These are phyloP conservation scores for Drosophila kambysellisi DNA, from an alignment of 2,888 invertebrate species.

Conservation along the genomic window DNA sequence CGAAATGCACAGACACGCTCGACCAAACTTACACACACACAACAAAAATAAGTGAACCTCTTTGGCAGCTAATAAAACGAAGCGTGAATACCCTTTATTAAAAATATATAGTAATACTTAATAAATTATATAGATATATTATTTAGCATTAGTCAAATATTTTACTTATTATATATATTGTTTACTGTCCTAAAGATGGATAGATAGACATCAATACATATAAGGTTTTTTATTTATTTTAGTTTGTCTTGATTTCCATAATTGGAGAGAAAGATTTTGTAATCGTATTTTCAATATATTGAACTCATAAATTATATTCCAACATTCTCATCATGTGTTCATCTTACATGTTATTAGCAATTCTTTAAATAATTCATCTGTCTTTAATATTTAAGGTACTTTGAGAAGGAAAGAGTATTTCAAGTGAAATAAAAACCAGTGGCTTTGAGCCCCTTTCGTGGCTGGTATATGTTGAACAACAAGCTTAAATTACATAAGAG, in stretches of 20 bases:
- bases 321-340: no score
- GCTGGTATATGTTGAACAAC: slow-evolving; percentile 64
- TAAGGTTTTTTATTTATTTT: not conserved
- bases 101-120: not conserved
- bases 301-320: no score
- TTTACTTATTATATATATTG: no score
- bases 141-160: no score
- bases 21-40: slow-evolving; percentile 58
- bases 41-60: not conserved
- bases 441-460: slow-evolving; percentile 46
- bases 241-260: not conserved
- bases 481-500: slow-evolving; percentile 67
- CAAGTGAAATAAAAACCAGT: slow-evolving; percentile 43
- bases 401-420: slow-evolving; percentile 26
- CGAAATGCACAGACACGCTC: slow-evolving; percentile 73
- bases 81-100: slow-evolving; percentile 25
- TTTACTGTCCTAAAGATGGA: no score
- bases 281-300: no score
- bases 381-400: not conserved
- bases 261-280: not conserved
- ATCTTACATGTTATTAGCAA: not conserved
- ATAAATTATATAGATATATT: no score
- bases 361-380: not conserved
- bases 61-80: not conserved
- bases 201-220: no score